Percentiles rank a stretch among this genome's conserved stretches.
Evolutionary conservation across 2,113 vertebrate species (phyloP).

Genomic region (Proteles cristata): DNA sequence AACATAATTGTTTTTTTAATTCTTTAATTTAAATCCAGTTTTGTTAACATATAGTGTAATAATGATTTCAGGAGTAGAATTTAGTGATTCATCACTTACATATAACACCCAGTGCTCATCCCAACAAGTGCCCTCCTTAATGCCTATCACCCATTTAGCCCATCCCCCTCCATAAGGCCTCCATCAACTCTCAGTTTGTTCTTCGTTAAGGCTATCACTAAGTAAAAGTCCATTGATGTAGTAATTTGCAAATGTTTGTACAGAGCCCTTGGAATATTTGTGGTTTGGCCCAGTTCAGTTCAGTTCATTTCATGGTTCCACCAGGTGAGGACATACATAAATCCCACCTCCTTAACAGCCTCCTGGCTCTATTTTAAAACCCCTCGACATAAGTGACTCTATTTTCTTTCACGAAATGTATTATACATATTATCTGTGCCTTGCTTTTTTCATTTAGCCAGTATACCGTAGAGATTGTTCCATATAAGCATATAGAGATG

Average conservation of each 20-base stretch:
- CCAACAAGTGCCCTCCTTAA: no score
- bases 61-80: no score
- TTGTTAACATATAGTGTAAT: no score
- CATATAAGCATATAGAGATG: not conserved
- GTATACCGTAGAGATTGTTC: slow-evolving; percentile 10
- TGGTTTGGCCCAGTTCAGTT: not conserved
- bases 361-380: not conserved
- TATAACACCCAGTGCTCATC: no score
- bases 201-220: not conserved
- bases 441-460: slow-evolving; percentile 16
- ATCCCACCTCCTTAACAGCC: not conserved
- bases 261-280: not conserved
- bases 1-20: not conserved
- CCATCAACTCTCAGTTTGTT: no score
- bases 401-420: not conserved
- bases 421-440: not conserved
- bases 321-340: not conserved
- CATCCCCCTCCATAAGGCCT: no score
- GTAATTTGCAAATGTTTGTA: not conserved
- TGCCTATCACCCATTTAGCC: no score
- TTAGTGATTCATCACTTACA: no score
- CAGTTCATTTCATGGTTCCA: not conserved
- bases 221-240: not conserved
- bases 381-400: not conserved
- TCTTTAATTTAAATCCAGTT: no score